These are phyloP conservation scores for Numida meleagris DNA, from an alignment of 2,113 vertebrate species.

Conservation along the genomic window DNA sequence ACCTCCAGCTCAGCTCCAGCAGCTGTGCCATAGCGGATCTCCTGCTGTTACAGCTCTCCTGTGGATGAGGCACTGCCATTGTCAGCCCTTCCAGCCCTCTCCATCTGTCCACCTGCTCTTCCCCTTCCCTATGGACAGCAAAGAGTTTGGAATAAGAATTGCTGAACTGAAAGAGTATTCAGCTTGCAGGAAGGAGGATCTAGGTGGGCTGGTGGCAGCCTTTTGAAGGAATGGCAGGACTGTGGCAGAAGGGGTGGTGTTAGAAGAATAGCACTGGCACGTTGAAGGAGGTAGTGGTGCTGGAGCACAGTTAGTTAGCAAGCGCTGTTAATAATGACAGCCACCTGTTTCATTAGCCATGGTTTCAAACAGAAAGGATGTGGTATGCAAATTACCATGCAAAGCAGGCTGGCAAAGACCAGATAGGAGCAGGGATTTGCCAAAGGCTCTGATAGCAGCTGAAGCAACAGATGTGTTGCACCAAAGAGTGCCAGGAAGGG, in stretches of 20 bases:
- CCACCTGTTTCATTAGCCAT: conserved; percentile 53
- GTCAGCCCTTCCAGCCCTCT: neutral
- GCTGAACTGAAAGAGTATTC: neutral
- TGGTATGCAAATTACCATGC: conserved; percentile 39
- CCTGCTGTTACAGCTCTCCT: neutral
- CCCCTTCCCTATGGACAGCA: neutral
- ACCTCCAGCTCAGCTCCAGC: neutral
- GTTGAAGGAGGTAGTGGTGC: neutral
- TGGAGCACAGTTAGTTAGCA: conserved; percentile 2
- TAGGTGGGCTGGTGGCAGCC: neutral
- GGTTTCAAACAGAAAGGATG: conserved; percentile 46
- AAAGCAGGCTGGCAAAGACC: conserved; percentile 60
- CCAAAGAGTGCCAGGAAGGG: conserved; percentile 50
- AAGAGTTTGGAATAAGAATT: neutral
- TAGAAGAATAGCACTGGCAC: neutral
- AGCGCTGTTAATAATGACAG: conserved; percentile 25
- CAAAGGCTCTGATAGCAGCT: conserved; percentile 61
- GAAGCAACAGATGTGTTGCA: conserved; percentile 69
- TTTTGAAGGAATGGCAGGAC: neutral
- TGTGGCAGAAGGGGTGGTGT: neutral
- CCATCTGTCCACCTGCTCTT: conserved; percentile 14
- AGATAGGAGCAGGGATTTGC: conserved; percentile 8
- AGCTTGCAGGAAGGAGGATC: neutral
- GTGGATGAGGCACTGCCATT: neutral
- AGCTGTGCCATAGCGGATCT: neutral